Conservation (phyloP, 2,888 invertebrate genomes). For the Buathra laborator region DNA sequence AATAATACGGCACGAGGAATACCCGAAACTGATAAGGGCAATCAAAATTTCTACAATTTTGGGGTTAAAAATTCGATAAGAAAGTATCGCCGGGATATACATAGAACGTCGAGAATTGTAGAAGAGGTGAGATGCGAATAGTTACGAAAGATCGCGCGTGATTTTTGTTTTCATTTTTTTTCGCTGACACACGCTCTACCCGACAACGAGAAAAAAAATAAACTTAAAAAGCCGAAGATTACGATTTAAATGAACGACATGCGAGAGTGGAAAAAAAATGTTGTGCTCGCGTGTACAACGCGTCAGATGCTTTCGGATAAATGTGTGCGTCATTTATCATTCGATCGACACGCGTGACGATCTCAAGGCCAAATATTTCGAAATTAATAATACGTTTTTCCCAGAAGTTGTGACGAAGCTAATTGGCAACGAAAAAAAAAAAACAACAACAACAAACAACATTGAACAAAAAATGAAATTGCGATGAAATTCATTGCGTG, state of each 20-base stretch:
- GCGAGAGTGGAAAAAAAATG: not conserved
- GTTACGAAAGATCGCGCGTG: slow-evolving; percentile 9
- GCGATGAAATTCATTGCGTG: not conserved
- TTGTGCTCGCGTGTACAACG: not conserved
- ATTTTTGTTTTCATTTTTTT: slow-evolving; percentile 19
- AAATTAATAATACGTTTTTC: not conserved
- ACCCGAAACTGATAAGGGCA: not conserved
- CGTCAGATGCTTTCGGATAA: not conserved
- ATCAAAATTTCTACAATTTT: not conserved
- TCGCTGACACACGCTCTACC: not conserved
- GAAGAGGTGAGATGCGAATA: not conserved
- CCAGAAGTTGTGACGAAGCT: not conserved
- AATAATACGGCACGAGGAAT: not conserved
- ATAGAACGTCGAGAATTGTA: not conserved
- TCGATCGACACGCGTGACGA: not conserved
- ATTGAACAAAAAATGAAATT: not conserved
- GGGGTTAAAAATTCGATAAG: not conserved
- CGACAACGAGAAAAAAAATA: not conserved
- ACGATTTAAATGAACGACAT: not conserved
- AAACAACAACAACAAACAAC: not conserved
- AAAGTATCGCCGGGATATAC: not conserved
- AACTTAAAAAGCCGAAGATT: not conserved
- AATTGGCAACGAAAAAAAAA: not conserved
- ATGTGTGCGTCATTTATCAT: not conserved
- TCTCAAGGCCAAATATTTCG: not conserved